Evolutionary conservation across 2,888 invertebrate species (phyloP), one percentile per base, ranked within the genome.

Genomic region (Yponomeuta sedellus): DNA sequence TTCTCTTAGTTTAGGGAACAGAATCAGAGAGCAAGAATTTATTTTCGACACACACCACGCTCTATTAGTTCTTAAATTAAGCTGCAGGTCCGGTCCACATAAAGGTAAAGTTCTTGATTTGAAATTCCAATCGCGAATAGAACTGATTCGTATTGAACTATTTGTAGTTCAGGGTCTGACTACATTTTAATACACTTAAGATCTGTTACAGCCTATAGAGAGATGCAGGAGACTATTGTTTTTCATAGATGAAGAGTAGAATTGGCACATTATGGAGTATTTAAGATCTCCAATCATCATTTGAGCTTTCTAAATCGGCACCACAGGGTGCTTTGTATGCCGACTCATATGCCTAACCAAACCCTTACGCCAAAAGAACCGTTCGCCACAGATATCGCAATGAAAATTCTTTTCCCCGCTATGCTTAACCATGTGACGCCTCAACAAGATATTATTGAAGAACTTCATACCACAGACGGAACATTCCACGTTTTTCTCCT

Each of bases 291-390:
- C 5, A 6, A 6, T 0, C 8, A 34, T 8, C 16, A 1, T 2
- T 4, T 16, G 16, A 5, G 16, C 1, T 16, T 52, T 22, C 40
- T 52, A 63, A 44, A 63, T 63, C 5, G 40, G 4, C 6, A 22
- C 63, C 11, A 4, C 22, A 19, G 63, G 44, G 10, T 62, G 62
- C 52, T 61, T 88, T 69, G 70, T 81, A 74, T 90, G 91, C 69
- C 86, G 81, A 39, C 81, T 86, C 76, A 92, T 87, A 70, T 94
- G 94, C 0, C 92, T 92, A 19, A 92, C 89, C 40, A 94, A 78
- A 72, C 93, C 93, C 66, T 93, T 94, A 66, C 93, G 87, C 79
- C 93, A 93, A 57, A 92, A 92, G 69, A 94, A 92, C 71, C 92
- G 86, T 68, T 92, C 92, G 0, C 93, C 92, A 67, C 94, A 94